A percentile compares a stretch with the other conserved stretches of the same genome.
Conservation (phyloP, 2,113 vertebrate genomes). For the Cranoglanis bouderius region DNA sequence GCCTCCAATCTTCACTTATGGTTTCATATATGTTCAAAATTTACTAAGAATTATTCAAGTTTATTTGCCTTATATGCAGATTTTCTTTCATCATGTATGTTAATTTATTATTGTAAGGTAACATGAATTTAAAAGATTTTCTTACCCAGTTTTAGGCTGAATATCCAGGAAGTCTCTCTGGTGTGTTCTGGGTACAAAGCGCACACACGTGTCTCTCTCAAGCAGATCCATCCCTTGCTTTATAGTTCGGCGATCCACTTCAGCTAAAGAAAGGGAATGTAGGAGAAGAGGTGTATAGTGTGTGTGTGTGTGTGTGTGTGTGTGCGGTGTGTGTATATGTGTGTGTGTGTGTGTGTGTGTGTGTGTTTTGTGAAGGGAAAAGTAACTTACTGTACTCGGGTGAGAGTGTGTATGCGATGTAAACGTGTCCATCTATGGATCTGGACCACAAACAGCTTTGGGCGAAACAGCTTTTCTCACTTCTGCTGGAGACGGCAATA, state of each 20-base stretch:
- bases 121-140: neutral
- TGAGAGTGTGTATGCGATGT: conserved; percentile 65
- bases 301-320: neutral
- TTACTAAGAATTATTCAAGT: neutral
- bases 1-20: neutral
- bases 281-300: neutral
- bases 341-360: neutral
- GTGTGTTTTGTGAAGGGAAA: neutral
- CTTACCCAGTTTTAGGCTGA: conserved; percentile 80
- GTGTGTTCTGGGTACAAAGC: conserved; percentile 78
- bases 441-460: conserved; percentile 72
- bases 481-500: conserved; percentile 67
- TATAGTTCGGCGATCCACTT: conserved; percentile 63
- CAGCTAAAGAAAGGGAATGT: conserved; percentile 53
- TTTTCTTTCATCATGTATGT: neutral
- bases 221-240: conserved; percentile 75
- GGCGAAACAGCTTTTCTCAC: conserved; percentile 68
- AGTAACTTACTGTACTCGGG: conserved; percentile 60
- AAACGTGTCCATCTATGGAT: conserved; percentile 73
- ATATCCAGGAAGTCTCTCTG: conserved; percentile 81
- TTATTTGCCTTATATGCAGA: neutral
- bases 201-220: conserved; percentile 79
- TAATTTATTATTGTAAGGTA: neutral
- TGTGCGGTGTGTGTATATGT: neutral
- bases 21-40: neutral